Conservation (phyloP, 1,140 invertebrate species). For the Drosophila trapezifrons region DNA sequence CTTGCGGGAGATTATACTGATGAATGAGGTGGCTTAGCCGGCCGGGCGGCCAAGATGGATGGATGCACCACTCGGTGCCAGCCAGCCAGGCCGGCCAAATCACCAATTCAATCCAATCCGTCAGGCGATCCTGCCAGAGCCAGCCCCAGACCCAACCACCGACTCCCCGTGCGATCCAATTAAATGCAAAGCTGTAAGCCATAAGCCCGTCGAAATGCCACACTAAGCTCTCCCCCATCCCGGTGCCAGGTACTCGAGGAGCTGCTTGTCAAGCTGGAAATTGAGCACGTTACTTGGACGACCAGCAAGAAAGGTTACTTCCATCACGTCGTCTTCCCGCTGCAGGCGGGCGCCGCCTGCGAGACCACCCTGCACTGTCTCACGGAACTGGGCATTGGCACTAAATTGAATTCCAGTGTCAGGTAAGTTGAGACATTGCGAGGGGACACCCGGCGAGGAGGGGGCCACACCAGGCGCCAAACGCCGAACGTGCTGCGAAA, state of each 20-base stretch:
- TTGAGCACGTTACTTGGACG: constrained; percentile 89
- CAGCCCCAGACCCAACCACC: neutral
- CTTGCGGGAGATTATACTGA: constrained; percentile 60
- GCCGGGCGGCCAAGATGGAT: constrained; percentile 56
- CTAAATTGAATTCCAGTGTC: constrained; percentile 88
- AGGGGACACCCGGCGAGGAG: constrained; percentile 2
- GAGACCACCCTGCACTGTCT: constrained; percentile 90
- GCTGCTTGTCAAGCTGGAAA: constrained; percentile 87
- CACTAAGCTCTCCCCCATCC: constrained; percentile 27
- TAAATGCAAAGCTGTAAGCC: constrained; percentile 52
- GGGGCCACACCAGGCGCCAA: constrained; percentile 10
- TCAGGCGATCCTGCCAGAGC: constrained; percentile 1
- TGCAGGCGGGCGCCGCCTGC: constrained; percentile 88
- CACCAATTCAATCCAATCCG: constrained; percentile 10
- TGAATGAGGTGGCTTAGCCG: constrained; percentile 55
- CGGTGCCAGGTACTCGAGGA: constrained; percentile 86
- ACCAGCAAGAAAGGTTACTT: constrained; percentile 88
- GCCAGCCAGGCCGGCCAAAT: constrained; percentile 13
- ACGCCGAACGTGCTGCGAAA: constrained; percentile 58
- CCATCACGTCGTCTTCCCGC: constrained; percentile 89
- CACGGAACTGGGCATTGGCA: constrained; percentile 89
- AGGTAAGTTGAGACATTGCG: constrained; percentile 85
- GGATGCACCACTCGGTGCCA: constrained; percentile 23
- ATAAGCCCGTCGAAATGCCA: constrained; percentile 35
- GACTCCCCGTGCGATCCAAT: constrained; percentile 41